Evolutionary conservation across 2,888 invertebrate species (phyloP), one percentile per base, ranked within the genome.

Genomic region (Caenorhabditis japonica): DNA sequence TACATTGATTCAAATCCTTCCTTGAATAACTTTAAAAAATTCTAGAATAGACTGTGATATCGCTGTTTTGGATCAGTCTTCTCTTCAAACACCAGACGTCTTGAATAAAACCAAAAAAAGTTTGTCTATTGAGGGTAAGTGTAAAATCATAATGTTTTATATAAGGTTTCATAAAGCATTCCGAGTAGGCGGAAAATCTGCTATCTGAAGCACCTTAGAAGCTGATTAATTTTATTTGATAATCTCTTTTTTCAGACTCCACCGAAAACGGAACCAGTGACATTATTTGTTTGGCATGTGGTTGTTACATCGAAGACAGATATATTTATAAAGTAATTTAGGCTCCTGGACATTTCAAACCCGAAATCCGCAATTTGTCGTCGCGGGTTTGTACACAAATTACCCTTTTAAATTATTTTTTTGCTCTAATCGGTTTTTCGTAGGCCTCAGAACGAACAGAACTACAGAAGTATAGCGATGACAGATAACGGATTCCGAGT

Each of bases 281-380:
- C 17, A 58, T 39, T 10, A 47, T 59, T 19, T 84, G 85, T 68
- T 68, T 52, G 12, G 82, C 79, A 15, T 85, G 85, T 61, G 82
- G 82, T 12, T 80, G 66, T 53, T 69, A 55, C 25, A 85, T 85
- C 39, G 49, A 66, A 4, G 85, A 85, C 43, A 69, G 76, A 61
- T 82, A 66, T 49, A 69, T 84, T 25, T 71, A 82, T 39, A 75
- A 79, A 62, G 79, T 84, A 13, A 59, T n/a, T n/a, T n/a, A n/a
- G n/a, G n/a, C n/a, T n/a, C n/a, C n/a, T n/a, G n/a, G n/a, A n/a
- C n/a, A n/a, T n/a, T n/a, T n/a, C n/a, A n/a, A n/a, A n/a, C n/a
- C n/a, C n/a, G n/a, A n/a, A n/a, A n/a, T n/a, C n/a, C n/a, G n/a
- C n/a, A n/a, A n/a, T n/a, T n/a, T n/a, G n/a, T n/a, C n/a, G n/a